Conservation (phyloP, 2,888 invertebrate genomes). For the Lamellibrachia columna region DNA sequence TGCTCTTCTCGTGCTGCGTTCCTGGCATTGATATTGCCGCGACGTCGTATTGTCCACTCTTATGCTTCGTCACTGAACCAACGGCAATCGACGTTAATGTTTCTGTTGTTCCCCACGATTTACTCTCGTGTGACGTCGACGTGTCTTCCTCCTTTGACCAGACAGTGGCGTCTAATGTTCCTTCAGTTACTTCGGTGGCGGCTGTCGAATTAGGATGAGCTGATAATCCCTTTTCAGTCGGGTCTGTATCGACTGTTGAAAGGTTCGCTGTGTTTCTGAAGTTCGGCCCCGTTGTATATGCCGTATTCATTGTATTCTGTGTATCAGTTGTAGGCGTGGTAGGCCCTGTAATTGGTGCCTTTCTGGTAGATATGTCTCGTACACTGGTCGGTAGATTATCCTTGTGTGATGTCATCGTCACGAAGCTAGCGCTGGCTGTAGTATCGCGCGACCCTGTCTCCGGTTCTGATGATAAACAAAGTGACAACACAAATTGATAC, state of each 20-base stretch:
- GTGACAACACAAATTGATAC: not conserved
- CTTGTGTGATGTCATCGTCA: not conserved
- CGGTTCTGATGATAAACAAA: not conserved
- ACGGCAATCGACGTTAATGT: not conserved
- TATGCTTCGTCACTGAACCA: not conserved
- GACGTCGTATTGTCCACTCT: not conserved
- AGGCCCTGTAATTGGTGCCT: no score
- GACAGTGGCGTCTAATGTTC: not conserved
- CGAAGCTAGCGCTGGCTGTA: not conserved
- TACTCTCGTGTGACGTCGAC: not conserved
- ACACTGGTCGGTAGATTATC: not conserved
- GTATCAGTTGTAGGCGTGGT: not conserved
- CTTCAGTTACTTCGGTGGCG: not conserved
- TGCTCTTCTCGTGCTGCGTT: not conserved
- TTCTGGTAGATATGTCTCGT: not conserved
- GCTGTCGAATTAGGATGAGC: not conserved
- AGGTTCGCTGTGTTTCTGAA: not conserved
- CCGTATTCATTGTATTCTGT: not conserved
- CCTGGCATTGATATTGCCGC: not conserved
- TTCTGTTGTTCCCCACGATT: not conserved
- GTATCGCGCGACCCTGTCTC: not conserved
- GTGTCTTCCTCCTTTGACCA: not conserved
- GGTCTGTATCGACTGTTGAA: not conserved
- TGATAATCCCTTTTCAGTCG: not conserved
- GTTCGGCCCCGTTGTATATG: not conserved